Evolutionary conservation across 2,888 invertebrate genomes (phyloP).

Genomic region (Patella ulyssiponensis): DNA sequence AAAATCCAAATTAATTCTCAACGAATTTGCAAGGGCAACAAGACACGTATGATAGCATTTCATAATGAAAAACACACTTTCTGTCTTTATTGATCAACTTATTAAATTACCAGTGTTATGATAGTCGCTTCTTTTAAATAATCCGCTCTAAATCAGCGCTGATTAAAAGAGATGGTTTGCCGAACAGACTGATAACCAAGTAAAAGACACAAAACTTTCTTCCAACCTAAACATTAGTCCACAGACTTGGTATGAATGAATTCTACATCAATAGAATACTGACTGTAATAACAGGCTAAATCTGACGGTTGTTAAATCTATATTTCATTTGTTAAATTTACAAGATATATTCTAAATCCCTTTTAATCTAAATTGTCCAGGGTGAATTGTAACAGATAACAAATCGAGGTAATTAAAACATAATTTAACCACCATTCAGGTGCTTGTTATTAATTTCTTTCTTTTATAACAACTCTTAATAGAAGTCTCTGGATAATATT

Average conservation of each 20-base stretch:
- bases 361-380: too few species aligned
- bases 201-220: neutral
- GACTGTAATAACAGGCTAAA: too few species aligned
- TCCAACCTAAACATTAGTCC: neutral
- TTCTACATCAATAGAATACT: neutral
- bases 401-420: too few species aligned
- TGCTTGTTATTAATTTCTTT: too few species aligned
- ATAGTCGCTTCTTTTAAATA: slow-evolving; percentile 31
- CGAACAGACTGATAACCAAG: slow-evolving; percentile 5
- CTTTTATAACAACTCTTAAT: too few species aligned
- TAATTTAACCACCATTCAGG: too few species aligned
- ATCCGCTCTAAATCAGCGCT: slow-evolving; percentile 24
- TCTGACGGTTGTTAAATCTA: too few species aligned
- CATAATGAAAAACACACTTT: slow-evolving; percentile 14
- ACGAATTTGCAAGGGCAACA: slow-evolving; percentile 26
- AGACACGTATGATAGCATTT: slow-evolving; percentile 19
- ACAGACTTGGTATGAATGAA: neutral
- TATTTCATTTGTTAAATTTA: too few species aligned
- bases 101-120: slow-evolving; percentile 35
- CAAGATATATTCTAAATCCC: too few species aligned
- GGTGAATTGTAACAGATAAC: too few species aligned
- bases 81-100: slow-evolving; percentile 18
- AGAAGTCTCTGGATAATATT: too few species aligned
- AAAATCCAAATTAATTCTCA: slow-evolving; percentile 28
- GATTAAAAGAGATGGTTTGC: slow-evolving; percentile 23